Evolutionary conservation across 2,113 vertebrate species (phyloP), one percentile per base, ranked within the genome.

Genomic region (Bos indicus): DNA sequence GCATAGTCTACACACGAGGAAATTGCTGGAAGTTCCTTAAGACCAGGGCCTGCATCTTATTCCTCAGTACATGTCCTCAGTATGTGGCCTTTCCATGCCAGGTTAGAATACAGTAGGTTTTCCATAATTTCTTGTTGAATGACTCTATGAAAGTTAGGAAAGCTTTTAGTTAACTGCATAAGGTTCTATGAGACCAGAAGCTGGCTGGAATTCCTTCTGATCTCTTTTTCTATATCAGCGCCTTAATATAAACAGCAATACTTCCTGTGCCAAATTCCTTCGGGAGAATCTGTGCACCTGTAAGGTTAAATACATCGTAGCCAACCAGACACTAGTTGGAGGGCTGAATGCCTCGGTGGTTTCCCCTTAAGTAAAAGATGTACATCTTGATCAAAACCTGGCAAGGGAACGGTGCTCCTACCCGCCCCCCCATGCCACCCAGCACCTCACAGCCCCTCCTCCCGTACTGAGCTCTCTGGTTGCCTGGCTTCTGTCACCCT

Each of bases 331-430:
- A 40, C 36, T 26, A 52, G 64, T 71, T 83, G 82, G 86, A 93
- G 81, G 92, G 48, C 84, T 95, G 74, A 84, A 86, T 90, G 92
- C 81, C 59, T 90, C 48, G 16, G 64, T 90, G 92, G 88, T 59
- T 87, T 84, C 26, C 54, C 48, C 21, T 71, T 36, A 83, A 88
- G 91, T 82, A 48, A 60, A 88, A 94, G 88, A 87, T 59, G n/a
- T 10, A 25, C 91, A 77, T 74, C 51, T 89, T 13, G 17, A 54
- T n/a, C 28, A 59, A 30, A 88, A 88, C 90, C 71, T 91, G 82
- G 60, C 21, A 46, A 57, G 78, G 77, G 11, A 33, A 86, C 7
- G 26, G 43, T 12, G 43, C 57, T 67, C 62, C 56, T 28, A 0
- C 25, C 40, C 0, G 7, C 62, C n/a, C 43, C 25, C 19, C 64